A percentile compares a stretch with the other conserved stretches of the same genome.
Conservation (phyloP, 2,888 invertebrate genomes). For the Megamerina dolium region DNA sequence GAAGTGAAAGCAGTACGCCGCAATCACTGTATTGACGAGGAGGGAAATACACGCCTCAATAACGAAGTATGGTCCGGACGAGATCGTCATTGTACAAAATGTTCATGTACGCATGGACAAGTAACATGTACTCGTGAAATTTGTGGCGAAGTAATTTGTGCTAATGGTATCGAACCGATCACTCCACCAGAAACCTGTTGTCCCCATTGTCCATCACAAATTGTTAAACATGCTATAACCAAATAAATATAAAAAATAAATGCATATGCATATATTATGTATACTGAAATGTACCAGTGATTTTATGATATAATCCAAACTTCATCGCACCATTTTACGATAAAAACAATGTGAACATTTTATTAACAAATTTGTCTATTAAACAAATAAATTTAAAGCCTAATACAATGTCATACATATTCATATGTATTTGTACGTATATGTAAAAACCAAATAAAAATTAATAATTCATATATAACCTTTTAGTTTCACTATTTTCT, state of each 20-base stretch:
- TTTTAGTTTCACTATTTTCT: neutral
- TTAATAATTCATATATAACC: too few species aligned
- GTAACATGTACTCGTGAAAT: slow-evolving; percentile 50
- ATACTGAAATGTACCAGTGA: too few species aligned
- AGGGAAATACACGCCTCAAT: slow-evolving; percentile 46
- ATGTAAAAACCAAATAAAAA: neutral
- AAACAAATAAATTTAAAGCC: too few species aligned
- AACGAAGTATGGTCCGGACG: slow-evolving; percentile 52
- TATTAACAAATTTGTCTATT: too few species aligned
- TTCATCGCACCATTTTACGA: too few species aligned
- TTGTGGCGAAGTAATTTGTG: slow-evolving; percentile 47
- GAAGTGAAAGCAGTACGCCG: slow-evolving; percentile 26
- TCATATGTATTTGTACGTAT: neutral
- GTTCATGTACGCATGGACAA: slow-evolving; percentile 51
- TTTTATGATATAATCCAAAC: too few species aligned
- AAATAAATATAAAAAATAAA: slow-evolving; percentile 6
- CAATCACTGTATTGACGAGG: slow-evolving; percentile 47
- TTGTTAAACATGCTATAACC: too few species aligned
- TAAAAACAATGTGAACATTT: too few species aligned
- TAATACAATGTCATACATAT: neutral
- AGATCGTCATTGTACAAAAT: slow-evolving; percentile 49
- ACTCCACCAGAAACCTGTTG: slow-evolving; percentile 49
- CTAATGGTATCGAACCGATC: slow-evolving; percentile 35
- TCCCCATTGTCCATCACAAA: slow-evolving; percentile 38
- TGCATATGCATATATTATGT: too few species aligned